Evolutionary conservation across 2,888 invertebrate species (phyloP), one percentile per base, ranked within the genome.

Genomic region (Pyrgus malvae): DNA sequence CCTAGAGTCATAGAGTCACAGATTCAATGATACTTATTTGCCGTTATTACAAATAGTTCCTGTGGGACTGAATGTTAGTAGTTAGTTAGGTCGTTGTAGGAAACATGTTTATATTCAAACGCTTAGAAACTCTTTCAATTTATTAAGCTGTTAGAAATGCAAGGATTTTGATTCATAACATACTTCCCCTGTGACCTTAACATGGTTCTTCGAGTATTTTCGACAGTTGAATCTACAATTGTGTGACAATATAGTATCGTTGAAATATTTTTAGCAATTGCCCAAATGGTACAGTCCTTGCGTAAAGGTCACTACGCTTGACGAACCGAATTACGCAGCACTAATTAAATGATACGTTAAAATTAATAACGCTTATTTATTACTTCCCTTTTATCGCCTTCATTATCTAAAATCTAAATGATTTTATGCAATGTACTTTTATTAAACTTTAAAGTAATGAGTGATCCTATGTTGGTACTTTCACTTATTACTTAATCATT

Each of bases 251-350:
- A 21, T 11, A 19, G 11, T 11, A n/a, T 11, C n/a, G 11, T 19
- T 7, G 14, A 35, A 35, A 23, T 35, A 33, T 46, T 11, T 37
- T 35, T 21, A 23, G 12, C 16, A 23, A n/a, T 11, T n/a, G 14
- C n/a, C 21, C 8, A n/a, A 40, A 21, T 40, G 29, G 14, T 40
- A 5, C 19, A 17, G 37, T 27, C 38, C 38, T 48, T 19, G 48
- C 29, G 35, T 48, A 50, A 41, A 33, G 45, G 48, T 54, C 49
- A 40, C 27, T 31, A 19, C 40, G 48, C 40, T 50, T 48, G 42
- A 25, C 40, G 14, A 40, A 51, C 17, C 40, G 33, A 57, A 55
- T 55, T 57, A 59, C 40, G 40, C 35, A 9, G 44, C 33, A 44
- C 19, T 38, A 49, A 49, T 57, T 41, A 46, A 48, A 38, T 17